phyloP scores from a whole-genome alignment of 2,888 invertebrate genomes.

The Mongoloraphidia duomilia region DNA sequence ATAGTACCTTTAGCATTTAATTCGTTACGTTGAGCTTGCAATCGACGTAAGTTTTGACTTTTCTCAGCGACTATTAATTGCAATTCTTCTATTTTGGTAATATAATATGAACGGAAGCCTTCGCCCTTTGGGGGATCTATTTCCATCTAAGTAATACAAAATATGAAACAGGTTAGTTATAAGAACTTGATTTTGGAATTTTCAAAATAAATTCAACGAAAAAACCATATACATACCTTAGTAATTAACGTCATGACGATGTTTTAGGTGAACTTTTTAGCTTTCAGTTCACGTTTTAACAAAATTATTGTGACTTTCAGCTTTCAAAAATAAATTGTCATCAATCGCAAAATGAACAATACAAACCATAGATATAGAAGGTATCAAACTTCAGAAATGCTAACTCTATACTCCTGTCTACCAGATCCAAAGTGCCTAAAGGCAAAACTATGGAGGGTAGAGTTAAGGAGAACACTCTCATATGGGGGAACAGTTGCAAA shows the following conservation, averaged over 20 bases:
- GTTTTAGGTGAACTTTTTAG: neutral
- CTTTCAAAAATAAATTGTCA: too few species aligned
- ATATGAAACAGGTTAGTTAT: neutral
- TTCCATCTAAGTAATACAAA: constrained; percentile 44
- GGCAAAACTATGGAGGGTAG: too few species aligned
- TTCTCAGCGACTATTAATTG: constrained; percentile 95
- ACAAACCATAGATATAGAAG: too few species aligned
- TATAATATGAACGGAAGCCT: constrained; percentile 90
- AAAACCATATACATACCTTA: neutral
- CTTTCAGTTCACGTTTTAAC: neutral
- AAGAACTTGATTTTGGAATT: neutral
- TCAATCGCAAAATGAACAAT: too few species aligned
- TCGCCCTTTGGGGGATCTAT: constrained; percentile 63
- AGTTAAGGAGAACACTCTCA: too few species aligned
- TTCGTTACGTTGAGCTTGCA: constrained; percentile 97
- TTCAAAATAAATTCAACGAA: neutral
- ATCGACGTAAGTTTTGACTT: constrained; percentile 86
- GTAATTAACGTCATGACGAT: constrained; percentile 1
- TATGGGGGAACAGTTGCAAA: too few species aligned
- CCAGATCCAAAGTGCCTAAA: too few species aligned
- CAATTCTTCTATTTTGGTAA: constrained; percentile 94
- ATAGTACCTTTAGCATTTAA: constrained; percentile 86
- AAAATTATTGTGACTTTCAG: neutral
- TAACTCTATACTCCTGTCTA: too few species aligned
- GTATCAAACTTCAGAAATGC: too few species aligned